Conservation (phyloP, 1,140 invertebrate species). For the Triops cancriformis region DNA sequence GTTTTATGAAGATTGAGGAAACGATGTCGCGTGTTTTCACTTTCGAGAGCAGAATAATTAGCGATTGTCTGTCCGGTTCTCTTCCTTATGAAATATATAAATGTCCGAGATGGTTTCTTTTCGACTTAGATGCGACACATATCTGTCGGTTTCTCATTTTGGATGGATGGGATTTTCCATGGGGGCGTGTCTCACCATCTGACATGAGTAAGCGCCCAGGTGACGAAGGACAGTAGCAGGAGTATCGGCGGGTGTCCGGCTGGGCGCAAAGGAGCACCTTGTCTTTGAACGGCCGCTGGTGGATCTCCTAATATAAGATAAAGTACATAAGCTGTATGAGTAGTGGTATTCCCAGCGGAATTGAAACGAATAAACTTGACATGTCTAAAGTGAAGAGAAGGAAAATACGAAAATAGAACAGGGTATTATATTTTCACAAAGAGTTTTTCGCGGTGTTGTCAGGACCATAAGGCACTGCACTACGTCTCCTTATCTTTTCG, state of each 20-base stretch:
- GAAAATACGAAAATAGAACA: neutral
- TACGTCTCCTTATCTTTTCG: neutral
- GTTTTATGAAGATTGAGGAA: too few relatives aligned
- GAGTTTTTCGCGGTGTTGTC: neutral
- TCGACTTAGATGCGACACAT: too few relatives aligned
- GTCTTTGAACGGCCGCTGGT: slow-evolving; percentile 27
- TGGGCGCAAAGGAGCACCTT: slow-evolving; percentile 7
- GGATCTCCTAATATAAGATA: slow-evolving; percentile 18
- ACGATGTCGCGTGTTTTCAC: too few relatives aligned
- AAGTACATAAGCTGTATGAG: too few relatives aligned
- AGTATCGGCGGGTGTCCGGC: neutral
- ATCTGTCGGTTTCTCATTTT: too few relatives aligned
- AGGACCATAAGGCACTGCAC: neutral
- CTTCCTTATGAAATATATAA: too few relatives aligned
- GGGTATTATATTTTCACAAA: neutral
- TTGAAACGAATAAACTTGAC: too few relatives aligned
- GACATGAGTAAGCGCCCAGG: neutral
- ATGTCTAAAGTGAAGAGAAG: neutral
- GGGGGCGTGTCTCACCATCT: neutral
- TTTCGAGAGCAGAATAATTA: too few relatives aligned
- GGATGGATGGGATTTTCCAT: too few relatives aligned
- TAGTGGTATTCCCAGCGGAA: too few relatives aligned
- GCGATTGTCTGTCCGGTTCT: too few relatives aligned
- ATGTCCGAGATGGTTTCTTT: too few relatives aligned
- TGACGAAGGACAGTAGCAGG: neutral